Evolutionary conservation across 1,140 invertebrate species (phyloP), one percentile per base, ranked within the genome.

Genomic region (Diorhabda elongata): DNA sequence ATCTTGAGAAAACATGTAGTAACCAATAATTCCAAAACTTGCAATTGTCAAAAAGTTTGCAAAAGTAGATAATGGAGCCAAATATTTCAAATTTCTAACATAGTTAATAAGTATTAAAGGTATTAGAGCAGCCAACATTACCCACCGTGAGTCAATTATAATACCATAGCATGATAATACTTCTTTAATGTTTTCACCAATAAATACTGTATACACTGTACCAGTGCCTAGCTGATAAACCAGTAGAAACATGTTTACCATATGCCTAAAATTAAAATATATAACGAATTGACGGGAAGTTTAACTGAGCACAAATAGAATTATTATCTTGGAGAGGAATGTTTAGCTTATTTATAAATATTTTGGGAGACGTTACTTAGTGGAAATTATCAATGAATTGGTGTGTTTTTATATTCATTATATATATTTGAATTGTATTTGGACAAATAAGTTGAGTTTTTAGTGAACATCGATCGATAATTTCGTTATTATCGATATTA

Each of bases 161-260:
- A 78, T 73, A 3, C 76, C 72, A 65, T 84, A 80, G 52, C 72
- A 71, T 71, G 82, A 76, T 74, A 83, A 84, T 71, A 91, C 89
- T 73, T 82, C 79, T 79, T 89, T 83, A 7, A 92, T 81, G 80
- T 91, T 95, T 26, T 85, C 86, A 0, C 91, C 86, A 61, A 96
- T 90, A 78, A 96, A 96, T 0, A 96, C 89, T 42, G 93, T 87
- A 79, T 96, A 96, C 3, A 95, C 92, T 81, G 92, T 94, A 77
- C 94, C 95, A 69, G 93, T 92, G 45, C 94, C 94, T 76, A 95
- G 81, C 81, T 96, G 94, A 74, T 93, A 94, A 61, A 94, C 83
- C 68, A 94, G 81, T 11, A 96, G 83, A 76, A 93, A 92, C 0
- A 81, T 73, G 72, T 91, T 91, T 3, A 89, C 84, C 41, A 87